Evolutionary conservation across 2,113 vertebrate species (phyloP).

Genomic region (Monarcha castaneiventris): DNA sequence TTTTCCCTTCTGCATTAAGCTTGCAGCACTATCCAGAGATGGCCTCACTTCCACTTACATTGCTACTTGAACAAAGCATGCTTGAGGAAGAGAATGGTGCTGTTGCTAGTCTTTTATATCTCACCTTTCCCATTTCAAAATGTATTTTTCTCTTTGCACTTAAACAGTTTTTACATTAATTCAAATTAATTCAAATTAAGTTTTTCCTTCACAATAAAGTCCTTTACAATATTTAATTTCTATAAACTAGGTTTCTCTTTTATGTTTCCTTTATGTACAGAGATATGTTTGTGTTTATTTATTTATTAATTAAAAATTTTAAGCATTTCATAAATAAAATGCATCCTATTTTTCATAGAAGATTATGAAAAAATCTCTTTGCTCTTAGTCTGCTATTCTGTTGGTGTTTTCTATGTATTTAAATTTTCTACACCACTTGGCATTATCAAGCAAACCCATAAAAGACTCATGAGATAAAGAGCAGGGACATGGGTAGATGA

Average conservation of each 20-base stretch:
- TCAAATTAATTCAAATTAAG: background rate
- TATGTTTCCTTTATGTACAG: constrained; percentile 37
- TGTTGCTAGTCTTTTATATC: background rate
- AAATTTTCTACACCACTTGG: constrained; percentile 44
- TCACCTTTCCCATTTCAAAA: background rate
- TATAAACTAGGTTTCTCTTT: background rate
- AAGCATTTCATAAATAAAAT: constrained; percentile 66
- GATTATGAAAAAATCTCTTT: constrained; percentile 44
- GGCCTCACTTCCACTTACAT: background rate
- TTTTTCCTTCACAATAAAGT: background rate
- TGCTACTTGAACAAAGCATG: background rate
- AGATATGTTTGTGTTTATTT: constrained; percentile 49
- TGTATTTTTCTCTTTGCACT: background rate
- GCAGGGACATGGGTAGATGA: background rate
- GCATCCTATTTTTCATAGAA: constrained; percentile 47
- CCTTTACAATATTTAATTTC: background rate
- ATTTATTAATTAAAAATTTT: constrained; percentile 61
- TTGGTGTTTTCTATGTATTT: constrained; percentile 49
- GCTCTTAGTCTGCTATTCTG: constrained; percentile 51
- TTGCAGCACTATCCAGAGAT: background rate
- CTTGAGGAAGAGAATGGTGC: background rate
- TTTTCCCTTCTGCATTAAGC: background rate
- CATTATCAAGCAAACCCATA: constrained; percentile 43
- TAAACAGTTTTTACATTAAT: background rate
- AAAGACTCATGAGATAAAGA: constrained; percentile 30